Evolutionary conservation across 2,113 vertebrate species (phyloP).

Genomic region (Seriola dumerili): DNA sequence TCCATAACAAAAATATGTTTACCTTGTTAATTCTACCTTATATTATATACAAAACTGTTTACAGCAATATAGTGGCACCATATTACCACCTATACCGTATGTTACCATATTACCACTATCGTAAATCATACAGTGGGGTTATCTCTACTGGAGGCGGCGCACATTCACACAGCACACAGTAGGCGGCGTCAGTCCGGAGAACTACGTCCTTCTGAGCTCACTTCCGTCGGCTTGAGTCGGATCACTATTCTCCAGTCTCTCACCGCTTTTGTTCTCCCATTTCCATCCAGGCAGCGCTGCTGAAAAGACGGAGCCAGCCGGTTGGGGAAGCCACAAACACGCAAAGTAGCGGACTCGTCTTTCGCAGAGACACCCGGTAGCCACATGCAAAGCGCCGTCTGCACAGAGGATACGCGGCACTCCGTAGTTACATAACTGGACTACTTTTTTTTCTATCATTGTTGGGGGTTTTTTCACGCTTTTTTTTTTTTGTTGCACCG

Average conservation of each 20-base stretch:
- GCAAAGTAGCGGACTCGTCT: conserved; percentile 44
- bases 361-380: conserved; percentile 36
- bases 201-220: conserved; percentile 76
- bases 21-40: too few relatives aligned
- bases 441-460: conserved; percentile 64
- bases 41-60: too few relatives aligned
- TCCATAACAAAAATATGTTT: neutral
- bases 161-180: conserved; percentile 28
- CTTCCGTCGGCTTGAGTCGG: conserved; percentile 70
- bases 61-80: neutral
- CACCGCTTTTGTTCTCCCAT: conserved; percentile 78
- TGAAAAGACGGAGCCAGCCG: neutral
- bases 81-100: neutral
- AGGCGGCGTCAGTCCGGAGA: conserved; percentile 69
- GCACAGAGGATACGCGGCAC: conserved; percentile 52
- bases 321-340: neutral
- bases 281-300: conserved; percentile 61
- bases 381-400: conserved; percentile 66
- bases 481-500: conserved; percentile 36
- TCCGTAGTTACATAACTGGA: conserved; percentile 73
- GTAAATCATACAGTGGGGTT: conserved; percentile 14
- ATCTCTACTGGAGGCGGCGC: conserved; percentile 32
- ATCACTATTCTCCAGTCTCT: conserved; percentile 51
- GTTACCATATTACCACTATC: neutral
- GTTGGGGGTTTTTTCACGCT: conserved; percentile 40